These are phyloP conservation scores for Alcedo quadribrachys DNA, from an alignment of 2,797 vertebrate species.

Conservation along the genomic window DNA sequence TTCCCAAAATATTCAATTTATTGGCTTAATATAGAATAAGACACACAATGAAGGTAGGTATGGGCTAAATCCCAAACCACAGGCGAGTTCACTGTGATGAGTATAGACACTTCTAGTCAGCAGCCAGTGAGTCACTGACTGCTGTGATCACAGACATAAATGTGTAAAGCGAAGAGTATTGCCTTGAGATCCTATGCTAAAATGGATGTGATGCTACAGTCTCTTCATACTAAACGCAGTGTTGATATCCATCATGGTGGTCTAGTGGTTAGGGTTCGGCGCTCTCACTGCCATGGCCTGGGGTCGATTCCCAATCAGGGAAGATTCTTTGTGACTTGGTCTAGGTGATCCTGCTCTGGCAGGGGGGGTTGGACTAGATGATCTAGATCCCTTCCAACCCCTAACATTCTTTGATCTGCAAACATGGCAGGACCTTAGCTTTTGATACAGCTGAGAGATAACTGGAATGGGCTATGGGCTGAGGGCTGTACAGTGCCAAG, in stretches of 20 bases:
- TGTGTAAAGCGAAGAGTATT: not conserved
- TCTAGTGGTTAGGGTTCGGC: too few species aligned
- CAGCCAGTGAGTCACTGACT: not conserved
- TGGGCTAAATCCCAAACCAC: constrained; percentile 17
- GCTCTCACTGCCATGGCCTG: too few species aligned
- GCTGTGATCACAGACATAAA: not conserved
- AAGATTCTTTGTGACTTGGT: too few species aligned
- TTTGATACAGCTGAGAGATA: not conserved
- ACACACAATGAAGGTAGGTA: not conserved
- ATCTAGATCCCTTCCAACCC: too few species aligned
- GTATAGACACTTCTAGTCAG: not conserved
- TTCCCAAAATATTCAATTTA: not conserved
- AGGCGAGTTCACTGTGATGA: constrained; percentile 2
- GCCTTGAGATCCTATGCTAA: not conserved
- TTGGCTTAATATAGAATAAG: not conserved
- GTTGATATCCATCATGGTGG: not conserved
- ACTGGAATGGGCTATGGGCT: not conserved
- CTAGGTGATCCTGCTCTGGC: too few species aligned
- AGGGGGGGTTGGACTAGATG: too few species aligned
- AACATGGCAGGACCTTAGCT: not conserved
- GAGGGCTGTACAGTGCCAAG: not conserved
- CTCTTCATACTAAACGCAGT: not conserved
- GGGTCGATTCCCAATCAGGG: too few species aligned
- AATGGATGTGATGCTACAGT: not conserved
- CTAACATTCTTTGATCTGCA: not conserved